phyloP scores from a whole-genome alignment of 2,797 vertebrate species.

The Coracias cyanogaster region DNA sequence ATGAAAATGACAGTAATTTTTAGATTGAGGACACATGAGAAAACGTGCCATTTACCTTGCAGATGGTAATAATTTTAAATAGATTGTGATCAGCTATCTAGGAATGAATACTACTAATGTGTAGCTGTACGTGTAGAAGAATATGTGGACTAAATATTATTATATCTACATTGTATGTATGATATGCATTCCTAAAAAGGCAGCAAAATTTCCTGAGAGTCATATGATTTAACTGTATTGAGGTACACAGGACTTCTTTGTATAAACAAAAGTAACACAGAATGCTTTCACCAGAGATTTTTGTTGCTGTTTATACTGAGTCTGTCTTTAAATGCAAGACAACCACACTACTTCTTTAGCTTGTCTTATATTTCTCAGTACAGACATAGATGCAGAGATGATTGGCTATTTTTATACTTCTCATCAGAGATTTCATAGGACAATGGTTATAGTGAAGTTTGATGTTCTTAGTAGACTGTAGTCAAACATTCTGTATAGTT shows the following conservation, averaged over 20 bases:
- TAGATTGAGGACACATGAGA: background rate
- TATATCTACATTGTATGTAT: background rate
- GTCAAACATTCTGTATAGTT: background rate
- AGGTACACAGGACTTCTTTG: background rate
- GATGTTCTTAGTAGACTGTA: background rate
- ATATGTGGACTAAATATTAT: background rate
- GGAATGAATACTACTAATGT: background rate
- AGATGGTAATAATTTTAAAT: background rate
- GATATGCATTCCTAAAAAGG: background rate
- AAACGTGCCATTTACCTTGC: background rate
- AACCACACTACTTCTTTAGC: rapidly evolving
- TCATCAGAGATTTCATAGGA: background rate
- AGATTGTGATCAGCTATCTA: background rate
- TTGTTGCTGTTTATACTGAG: background rate
- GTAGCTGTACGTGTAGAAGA: background rate
- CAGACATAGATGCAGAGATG: background rate
- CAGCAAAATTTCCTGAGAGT: background rate
- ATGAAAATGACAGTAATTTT: background rate
- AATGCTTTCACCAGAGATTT: background rate
- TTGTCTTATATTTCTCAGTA: background rate
- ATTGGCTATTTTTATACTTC: background rate
- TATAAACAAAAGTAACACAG: background rate
- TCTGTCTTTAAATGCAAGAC: background rate
- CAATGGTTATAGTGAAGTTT: background rate
- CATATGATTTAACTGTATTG: background rate